Conservation (phyloP, 1,140 invertebrate genomes). For the Anagrus nilaparvatae region DNA sequence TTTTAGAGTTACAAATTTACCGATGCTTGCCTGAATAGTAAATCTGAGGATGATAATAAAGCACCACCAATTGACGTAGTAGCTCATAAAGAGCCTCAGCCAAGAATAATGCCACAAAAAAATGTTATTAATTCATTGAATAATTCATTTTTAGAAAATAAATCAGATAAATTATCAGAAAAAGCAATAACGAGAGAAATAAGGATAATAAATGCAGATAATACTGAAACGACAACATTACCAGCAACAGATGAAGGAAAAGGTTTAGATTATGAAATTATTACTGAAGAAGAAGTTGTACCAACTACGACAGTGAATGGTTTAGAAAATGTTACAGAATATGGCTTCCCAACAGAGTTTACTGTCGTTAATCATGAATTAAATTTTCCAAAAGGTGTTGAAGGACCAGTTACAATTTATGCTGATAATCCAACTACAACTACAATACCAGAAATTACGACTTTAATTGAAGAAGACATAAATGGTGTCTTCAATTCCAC, state of each 20-base stretch:
- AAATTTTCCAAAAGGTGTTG: slow-evolving; percentile 46
- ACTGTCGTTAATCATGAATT: slow-evolving; percentile 45
- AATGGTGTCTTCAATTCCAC: slow-evolving; percentile 10
- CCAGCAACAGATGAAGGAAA: too few relatives aligned
- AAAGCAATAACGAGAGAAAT: background rate
- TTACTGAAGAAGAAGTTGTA: too few relatives aligned
- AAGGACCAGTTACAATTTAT: slow-evolving; percentile 44
- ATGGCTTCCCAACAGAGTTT: slow-evolving; percentile 25
- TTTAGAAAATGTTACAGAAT: too few relatives aligned
- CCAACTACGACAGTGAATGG: too few relatives aligned
- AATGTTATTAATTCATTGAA: too few relatives aligned
- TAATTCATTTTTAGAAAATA: background rate
- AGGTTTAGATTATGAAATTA: too few relatives aligned
- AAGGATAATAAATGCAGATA: too few relatives aligned
- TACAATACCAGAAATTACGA: too few relatives aligned
- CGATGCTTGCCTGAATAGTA: slow-evolving; percentile 23
- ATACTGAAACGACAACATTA: too few relatives aligned
- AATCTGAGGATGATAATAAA: slow-evolving; percentile 15
- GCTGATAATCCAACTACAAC: slow-evolving; percentile 31
- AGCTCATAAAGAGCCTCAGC: background rate
- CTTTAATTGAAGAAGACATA: too few relatives aligned
- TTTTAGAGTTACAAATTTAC: slow-evolving; percentile 30
- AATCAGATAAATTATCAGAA: slow-evolving; percentile 6
- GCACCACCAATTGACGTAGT: slow-evolving; percentile 11
- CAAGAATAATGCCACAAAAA: slow-evolving; percentile 5